A percentile compares a stretch with the other conserved stretches of the same genome.
Conservation (phyloP, 2,113 vertebrate species). For the Amphilophus citrinellus region DNA sequence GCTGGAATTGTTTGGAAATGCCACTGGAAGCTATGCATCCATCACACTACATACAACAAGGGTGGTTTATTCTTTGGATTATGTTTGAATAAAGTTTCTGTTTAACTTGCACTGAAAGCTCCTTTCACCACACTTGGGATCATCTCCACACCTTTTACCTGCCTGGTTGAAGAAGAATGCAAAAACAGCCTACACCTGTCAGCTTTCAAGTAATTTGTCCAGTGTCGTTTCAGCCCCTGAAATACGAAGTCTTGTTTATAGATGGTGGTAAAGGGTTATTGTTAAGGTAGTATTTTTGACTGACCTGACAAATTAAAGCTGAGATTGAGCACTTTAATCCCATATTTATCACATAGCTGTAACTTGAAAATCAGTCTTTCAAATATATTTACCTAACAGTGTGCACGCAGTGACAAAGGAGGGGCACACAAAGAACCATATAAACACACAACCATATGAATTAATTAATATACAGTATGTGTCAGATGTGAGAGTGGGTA, state of each 20-base stretch:
- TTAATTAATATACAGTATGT: constrained; percentile 48
- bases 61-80: too few relatives aligned
- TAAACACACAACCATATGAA: not conserved
- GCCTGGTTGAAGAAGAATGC: too few relatives aligned
- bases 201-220: not conserved
- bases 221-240: too few relatives aligned
- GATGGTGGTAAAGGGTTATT: too few relatives aligned
- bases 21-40: too few relatives aligned
- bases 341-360: not conserved
- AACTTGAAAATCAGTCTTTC: too few relatives aligned
- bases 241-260: not conserved
- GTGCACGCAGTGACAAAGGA: not conserved
- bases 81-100: too few relatives aligned
- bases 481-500: constrained; percentile 34
- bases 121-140: not conserved
- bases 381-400: too few relatives aligned
- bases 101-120: too few relatives aligned
- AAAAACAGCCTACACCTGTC: not conserved
- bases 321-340: not conserved
- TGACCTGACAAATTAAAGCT: not conserved
- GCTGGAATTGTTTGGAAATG: too few relatives aligned
- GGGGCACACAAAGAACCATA: not conserved
- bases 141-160: not conserved
- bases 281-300: not conserved
- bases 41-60: too few relatives aligned